phyloP scores from a whole-genome alignment of 92 coral and sea anemone species.

The Nematostella vectensis region DNA sequence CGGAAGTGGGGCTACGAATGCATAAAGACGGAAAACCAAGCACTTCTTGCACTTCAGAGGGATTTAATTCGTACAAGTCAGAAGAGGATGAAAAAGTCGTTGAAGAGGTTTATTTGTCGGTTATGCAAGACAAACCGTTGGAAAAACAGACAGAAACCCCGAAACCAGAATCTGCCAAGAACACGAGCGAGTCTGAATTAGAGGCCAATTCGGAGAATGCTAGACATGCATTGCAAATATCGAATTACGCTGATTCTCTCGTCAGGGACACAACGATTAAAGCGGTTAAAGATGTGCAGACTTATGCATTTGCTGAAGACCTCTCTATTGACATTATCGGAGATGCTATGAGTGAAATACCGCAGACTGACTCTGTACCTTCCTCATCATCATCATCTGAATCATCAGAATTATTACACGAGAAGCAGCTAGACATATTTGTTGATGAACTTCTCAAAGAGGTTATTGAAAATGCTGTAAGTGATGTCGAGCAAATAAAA shows the following conservation, averaged over 20 bases:
- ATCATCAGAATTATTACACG: conserved; percentile 1
- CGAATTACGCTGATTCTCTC: neutral
- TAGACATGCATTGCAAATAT: neutral
- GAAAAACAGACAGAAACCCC: neutral
- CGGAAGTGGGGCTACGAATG: too few species aligned
- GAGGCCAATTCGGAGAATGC: too few species aligned
- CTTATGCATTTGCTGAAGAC: conserved; percentile 13
- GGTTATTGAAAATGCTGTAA: conserved; percentile 49
- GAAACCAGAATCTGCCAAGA: neutral
- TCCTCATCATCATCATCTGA: neutral
- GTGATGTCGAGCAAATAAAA: conserved; percentile 24
- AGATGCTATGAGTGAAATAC: conserved; percentile 7
- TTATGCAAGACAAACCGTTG: too few species aligned
- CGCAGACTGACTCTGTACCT: too few species aligned
- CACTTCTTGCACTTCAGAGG: too few species aligned
- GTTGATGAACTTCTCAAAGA: conserved; percentile 45
- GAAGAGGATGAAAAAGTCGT: too few species aligned
- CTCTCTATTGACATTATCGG: conserved; percentile 12
- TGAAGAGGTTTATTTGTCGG: too few species aligned
- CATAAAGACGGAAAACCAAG: too few species aligned
- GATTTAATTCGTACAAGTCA: too few species aligned
- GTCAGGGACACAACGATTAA: neutral
- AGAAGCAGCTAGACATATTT: conserved; percentile 43
- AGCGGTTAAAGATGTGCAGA: conserved; percentile 11
- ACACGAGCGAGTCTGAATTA: too few species aligned